phyloP scores from a whole-genome alignment of 2,113 vertebrate genomes.

The Tragelaphus scriptus region DNA sequence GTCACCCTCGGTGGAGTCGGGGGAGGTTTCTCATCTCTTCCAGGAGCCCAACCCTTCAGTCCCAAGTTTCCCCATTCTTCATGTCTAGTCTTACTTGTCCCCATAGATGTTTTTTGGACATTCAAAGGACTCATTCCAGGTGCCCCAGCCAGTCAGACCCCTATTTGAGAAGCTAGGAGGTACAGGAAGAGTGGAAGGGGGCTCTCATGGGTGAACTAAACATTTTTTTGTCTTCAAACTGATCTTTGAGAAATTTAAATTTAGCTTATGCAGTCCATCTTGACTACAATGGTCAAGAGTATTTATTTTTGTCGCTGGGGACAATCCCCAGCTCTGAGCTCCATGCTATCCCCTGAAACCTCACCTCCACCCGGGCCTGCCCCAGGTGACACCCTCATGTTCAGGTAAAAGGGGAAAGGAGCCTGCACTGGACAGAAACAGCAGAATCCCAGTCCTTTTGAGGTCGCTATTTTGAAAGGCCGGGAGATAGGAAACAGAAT shows the following conservation, averaged over 20 bases:
- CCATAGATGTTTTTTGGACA: background rate
- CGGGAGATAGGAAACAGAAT: background rate
- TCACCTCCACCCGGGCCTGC: background rate
- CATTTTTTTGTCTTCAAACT: background rate
- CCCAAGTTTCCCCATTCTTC: background rate
- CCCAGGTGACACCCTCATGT: background rate
- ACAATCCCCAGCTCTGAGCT: background rate
- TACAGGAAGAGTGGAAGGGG: background rate
- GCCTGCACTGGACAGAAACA: background rate
- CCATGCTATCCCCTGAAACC: background rate
- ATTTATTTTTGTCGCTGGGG: background rate
- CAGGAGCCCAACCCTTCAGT: no score
- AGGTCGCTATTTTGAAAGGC: background rate
- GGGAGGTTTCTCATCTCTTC: background rate
- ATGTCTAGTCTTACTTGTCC: background rate
- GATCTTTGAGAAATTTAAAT: background rate
- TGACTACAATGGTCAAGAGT: background rate
- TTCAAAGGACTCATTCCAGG: background rate
- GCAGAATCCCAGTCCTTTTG: background rate
- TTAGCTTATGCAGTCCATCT: background rate
- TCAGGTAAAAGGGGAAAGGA: background rate
- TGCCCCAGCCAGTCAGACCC: background rate
- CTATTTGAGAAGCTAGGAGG: background rate
- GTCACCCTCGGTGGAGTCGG: background rate
- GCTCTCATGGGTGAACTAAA: background rate